Percentiles rank a stretch among this genome's conserved stretches.
Conservation (phyloP, 2,797 vertebrate species). For the Strix occidentalis region DNA sequence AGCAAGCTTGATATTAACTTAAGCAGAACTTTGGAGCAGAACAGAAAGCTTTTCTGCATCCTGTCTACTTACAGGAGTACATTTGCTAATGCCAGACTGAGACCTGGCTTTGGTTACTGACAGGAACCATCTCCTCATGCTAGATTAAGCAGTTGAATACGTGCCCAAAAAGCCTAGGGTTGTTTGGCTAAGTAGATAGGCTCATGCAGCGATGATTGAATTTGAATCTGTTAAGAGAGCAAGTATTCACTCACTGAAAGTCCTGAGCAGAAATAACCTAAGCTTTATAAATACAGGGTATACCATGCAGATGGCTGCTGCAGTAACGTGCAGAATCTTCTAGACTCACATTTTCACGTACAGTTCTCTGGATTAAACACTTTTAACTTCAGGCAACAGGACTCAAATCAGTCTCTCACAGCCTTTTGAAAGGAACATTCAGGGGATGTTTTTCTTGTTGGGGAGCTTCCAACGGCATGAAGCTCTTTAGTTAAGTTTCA, state of each 20-base stretch:
- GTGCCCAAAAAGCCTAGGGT: conserved; percentile 22
- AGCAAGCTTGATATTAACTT: neutral
- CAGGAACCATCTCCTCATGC: neutral
- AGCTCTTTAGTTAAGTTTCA: neutral
- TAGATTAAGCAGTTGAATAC: conserved; percentile 47
- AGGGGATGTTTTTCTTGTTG: neutral
- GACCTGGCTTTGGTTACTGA: conserved; percentile 13
- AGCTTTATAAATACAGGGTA: neutral
- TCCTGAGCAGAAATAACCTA: conserved; percentile 36
- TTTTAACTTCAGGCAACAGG: neutral
- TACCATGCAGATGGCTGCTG: neutral
- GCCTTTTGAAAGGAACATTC: neutral
- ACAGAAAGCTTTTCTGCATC: neutral
- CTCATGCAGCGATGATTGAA: conserved; percentile 14
- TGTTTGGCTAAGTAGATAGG: conserved; percentile 42
- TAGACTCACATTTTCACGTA: neutral
- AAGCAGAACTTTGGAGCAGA: neutral
- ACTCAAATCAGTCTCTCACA: neutral
- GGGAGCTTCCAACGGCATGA: neutral
- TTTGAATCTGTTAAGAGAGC: conserved; percentile 41
- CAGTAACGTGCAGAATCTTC: neutral
- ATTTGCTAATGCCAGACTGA: neutral
- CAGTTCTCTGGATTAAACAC: neutral
- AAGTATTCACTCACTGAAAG: conserved; percentile 29
- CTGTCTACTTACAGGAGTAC: neutral